Conservation (phyloP, 2,113 vertebrate genomes). For the Indicator indicator region DNA sequence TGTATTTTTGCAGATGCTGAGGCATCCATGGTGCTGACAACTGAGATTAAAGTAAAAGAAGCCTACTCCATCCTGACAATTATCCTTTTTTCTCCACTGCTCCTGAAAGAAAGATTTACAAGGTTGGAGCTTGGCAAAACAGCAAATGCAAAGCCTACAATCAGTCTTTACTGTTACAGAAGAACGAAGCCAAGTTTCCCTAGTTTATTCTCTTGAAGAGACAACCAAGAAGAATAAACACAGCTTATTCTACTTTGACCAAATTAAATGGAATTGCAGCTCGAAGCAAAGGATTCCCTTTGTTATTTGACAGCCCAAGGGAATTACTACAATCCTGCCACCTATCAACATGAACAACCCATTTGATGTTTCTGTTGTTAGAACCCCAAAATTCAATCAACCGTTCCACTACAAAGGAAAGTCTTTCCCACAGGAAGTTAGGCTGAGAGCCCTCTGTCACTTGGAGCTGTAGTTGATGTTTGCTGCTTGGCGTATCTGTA, state of each 20-base stretch:
- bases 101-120: not conserved
- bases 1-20: not conserved
- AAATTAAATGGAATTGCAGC: not conserved
- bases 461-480: not conserved
- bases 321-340: not conserved
- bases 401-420: not conserved
- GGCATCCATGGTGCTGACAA: not conserved
- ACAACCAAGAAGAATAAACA: not conserved
- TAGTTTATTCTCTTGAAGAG: not conserved
- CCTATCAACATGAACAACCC: not conserved
- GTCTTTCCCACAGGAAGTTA: not conserved
- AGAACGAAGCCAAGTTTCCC: not conserved
- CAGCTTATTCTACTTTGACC: not conserved
- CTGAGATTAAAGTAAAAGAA: not conserved
- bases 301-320: not conserved
- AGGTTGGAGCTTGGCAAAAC: not conserved
- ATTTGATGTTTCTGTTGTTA: not conserved
- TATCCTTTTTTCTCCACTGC: not conserved
- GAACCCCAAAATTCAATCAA: not conserved
- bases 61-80: not conserved
- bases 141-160: not conserved
- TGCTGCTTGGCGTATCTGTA: not conserved
- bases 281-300: constrained; percentile 6
- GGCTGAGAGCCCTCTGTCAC: not conserved
- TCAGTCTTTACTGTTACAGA: not conserved